Conservation (phyloP, 2,888 invertebrate species). For the Oithona nana region DNA sequence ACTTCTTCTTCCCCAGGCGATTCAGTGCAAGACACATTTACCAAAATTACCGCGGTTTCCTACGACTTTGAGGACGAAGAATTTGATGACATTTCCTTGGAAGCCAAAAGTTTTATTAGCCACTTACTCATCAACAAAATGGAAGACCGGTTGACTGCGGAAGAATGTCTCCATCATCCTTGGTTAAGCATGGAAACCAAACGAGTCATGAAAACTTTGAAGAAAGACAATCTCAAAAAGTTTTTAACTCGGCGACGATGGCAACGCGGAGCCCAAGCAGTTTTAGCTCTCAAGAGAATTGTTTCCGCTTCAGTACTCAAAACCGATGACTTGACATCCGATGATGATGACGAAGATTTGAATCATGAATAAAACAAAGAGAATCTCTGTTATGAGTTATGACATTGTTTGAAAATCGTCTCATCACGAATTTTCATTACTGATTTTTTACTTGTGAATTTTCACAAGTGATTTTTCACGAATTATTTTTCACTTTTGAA, state of each 20-base stretch:
- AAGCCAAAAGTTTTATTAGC: neutral
- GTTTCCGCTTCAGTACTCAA: neutral
- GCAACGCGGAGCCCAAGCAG: neutral
- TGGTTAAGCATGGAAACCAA: neutral
- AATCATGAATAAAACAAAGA: too few species aligned
- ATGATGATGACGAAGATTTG: too few species aligned
- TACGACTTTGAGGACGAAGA: neutral
- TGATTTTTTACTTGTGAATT: too few species aligned
- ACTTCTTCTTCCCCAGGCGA: neutral
- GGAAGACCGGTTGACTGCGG: neutral
- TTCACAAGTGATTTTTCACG: too few species aligned
- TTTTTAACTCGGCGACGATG: neutral
- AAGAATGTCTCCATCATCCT: neutral
- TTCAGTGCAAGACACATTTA: neutral
- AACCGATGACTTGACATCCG: neutral
- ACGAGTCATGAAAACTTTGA: neutral
- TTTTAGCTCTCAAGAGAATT: neutral
- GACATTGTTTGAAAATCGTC: too few species aligned
- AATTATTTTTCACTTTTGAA: too few species aligned
- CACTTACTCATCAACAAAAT: neutral
- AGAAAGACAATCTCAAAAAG: neutral
- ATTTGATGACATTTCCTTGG: neutral
- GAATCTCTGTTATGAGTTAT: too few species aligned
- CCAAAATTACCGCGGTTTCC: neutral
- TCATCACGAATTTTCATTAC: too few species aligned